These are phyloP conservation scores for Bilobella aurantiaca DNA, from an alignment of 1,140 invertebrate genomes.

Conservation along the genomic window DNA sequence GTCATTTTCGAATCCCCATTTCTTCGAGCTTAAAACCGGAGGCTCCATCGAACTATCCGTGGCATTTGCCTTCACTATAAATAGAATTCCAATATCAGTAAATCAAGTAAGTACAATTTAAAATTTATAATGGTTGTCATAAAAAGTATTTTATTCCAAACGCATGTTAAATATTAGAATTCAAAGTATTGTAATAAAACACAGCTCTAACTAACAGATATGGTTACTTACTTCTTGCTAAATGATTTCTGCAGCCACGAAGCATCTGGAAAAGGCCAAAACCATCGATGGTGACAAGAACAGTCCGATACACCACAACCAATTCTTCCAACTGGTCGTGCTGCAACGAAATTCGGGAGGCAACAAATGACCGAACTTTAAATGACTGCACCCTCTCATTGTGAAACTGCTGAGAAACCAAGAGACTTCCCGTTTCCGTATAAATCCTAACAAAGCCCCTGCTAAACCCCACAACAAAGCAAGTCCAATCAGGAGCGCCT, in stretches of 20 bases:
- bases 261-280: conserved; percentile 70
- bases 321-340: conserved; percentile 64
- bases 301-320: conserved; percentile 62
- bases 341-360: conserved; percentile 47
- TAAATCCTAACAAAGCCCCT: conserved; percentile 78
- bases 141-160: too few species aligned
- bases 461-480: conserved; percentile 73
- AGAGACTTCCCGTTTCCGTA: conserved; percentile 67
- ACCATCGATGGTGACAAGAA: conserved; percentile 71
- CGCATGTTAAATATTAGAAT: too few species aligned
- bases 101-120: background rate
- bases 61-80: conserved; percentile 59
- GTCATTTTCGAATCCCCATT: conserved; percentile 74
- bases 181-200: too few species aligned
- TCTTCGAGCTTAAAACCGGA: conserved; percentile 58
- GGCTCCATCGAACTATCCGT: conserved; percentile 49
- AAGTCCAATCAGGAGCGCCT: conserved; percentile 82
- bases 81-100: conserved; percentile 9
- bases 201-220: background rate
- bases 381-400: conserved; percentile 65
- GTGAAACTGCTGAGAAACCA: conserved; percentile 75
- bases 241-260: conserved; percentile 63
- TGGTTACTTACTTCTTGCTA: conserved; percentile 56
- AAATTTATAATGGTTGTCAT: too few species aligned
- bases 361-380: conserved; percentile 67